These are phyloP conservation scores for Carcharodon carcharias DNA, from an alignment of 2,797 vertebrate species.

Conservation along the genomic window DNA sequence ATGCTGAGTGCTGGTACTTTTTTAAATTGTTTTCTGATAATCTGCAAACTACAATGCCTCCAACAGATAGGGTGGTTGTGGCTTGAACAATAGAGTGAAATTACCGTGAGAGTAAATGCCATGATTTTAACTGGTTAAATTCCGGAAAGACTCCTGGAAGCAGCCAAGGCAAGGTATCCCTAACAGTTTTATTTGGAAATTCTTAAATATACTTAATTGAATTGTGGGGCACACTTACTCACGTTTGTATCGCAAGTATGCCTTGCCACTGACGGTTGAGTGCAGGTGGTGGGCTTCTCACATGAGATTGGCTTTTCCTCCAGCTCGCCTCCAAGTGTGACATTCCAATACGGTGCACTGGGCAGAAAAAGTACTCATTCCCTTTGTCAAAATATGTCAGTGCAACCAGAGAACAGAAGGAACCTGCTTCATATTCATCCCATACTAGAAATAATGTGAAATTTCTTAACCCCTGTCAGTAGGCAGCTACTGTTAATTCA, in stretches of 20 bases:
- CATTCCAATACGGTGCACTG: neutral
- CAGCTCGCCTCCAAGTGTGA: neutral
- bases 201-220: neutral
- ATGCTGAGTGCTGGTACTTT: neutral
- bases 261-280: neutral
- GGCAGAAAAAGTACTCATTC: neutral
- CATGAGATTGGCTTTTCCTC: neutral
- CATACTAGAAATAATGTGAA: neutral
- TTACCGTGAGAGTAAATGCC: neutral
- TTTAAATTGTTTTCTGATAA: neutral
- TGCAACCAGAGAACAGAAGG: neutral
- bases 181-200: neutral
- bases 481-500: neutral
- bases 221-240: neutral
- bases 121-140: neutral
- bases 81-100: neutral
- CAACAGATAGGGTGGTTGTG: neutral
- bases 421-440: neutral
- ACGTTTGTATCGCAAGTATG: neutral
- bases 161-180: too few relatives aligned
- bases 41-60: neutral
- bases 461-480: neutral
- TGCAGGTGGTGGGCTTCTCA: too few relatives aligned
- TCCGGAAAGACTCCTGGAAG: neutral
- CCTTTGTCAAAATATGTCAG: neutral